These are phyloP conservation scores for Micropoecilia bifurca DNA, from an alignment of 2,797 vertebrate species.

Conservation along the genomic window DNA sequence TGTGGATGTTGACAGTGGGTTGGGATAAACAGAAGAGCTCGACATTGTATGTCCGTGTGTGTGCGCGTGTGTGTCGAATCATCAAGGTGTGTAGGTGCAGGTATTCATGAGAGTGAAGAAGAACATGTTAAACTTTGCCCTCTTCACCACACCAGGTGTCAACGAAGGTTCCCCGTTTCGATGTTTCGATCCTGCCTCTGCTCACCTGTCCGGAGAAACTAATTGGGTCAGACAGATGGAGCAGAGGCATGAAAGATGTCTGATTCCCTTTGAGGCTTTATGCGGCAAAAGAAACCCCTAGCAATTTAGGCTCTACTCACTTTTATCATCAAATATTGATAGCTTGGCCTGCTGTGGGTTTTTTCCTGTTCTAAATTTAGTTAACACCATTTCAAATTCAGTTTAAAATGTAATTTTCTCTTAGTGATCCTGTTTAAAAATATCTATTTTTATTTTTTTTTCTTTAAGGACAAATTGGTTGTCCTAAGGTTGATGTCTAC, in stretches of 20 bases:
- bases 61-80: background rate
- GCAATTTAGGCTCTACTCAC: constrained; percentile 22
- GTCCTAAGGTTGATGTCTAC: background rate
- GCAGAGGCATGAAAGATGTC: constrained; percentile 51
- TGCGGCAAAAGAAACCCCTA: constrained; percentile 40
- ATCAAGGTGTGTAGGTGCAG: constrained; percentile 17
- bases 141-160: constrained; percentile 49
- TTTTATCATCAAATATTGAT: constrained; percentile 30
- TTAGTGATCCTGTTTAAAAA: background rate
- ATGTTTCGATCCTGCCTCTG: constrained; percentile 34
- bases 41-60: constrained; percentile 1
- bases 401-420: constrained; percentile 18
- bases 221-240: constrained; percentile 76
- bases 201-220: constrained; percentile 63
- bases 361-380: constrained; percentile 4
- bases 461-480: background rate
- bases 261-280: constrained; percentile 60
- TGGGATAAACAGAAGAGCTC: constrained; percentile 31
- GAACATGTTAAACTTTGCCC: constrained; percentile 53
- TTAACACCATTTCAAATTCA: constrained; percentile 5
- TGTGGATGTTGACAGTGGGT: constrained; percentile 51
- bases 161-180: constrained; percentile 42
- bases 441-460: background rate
- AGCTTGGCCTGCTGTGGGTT: constrained; percentile 14
- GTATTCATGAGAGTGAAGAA: constrained; percentile 40